Conservation (phyloP, 2,888 invertebrate species). For the Orthosia gothica region DNA sequence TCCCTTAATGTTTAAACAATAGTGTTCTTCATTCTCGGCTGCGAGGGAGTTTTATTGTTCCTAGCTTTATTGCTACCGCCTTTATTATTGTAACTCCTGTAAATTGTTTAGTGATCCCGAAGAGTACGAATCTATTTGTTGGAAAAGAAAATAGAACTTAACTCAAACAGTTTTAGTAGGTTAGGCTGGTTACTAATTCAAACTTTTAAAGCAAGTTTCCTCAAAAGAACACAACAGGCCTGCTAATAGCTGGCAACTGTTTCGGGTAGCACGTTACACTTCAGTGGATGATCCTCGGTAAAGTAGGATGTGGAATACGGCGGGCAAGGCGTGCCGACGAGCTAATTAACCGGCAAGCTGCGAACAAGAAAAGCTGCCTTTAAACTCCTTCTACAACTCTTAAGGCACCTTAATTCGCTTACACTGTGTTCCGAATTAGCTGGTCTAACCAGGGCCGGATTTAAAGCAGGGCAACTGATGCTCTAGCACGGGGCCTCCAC, state of each 20-base stretch:
- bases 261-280: slow-evolving; percentile 51
- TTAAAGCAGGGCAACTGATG: too few relatives aligned
- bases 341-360: slow-evolving; percentile 75
- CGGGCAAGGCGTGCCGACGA: slow-evolving; percentile 70
- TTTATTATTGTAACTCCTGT: slow-evolving; percentile 41
- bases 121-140: not conserved
- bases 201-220: slow-evolving; percentile 14
- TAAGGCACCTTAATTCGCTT: slow-evolving; percentile 73
- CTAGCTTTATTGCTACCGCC: slow-evolving; percentile 25
- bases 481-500: too few relatives aligned
- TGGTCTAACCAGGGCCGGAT: slow-evolving; percentile 27
- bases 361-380: slow-evolving; percentile 69
- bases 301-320: slow-evolving; percentile 60
- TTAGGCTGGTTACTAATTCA: not conserved
- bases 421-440: slow-evolving; percentile 60
- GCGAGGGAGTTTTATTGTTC: slow-evolving; percentile 44
- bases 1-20: slow-evolving; percentile 80
- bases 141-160: not conserved
- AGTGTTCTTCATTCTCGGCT: slow-evolving; percentile 56
- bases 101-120: slow-evolving; percentile 38
- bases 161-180: not conserved
- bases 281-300: slow-evolving; percentile 66
- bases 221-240: slow-evolving; percentile 25
- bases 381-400: slow-evolving; percentile 72
- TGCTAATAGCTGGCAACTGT: slow-evolving; percentile 46